Conservation (phyloP, 2,113 vertebrate species). For the Ramphastos sulfuratus region DNA sequence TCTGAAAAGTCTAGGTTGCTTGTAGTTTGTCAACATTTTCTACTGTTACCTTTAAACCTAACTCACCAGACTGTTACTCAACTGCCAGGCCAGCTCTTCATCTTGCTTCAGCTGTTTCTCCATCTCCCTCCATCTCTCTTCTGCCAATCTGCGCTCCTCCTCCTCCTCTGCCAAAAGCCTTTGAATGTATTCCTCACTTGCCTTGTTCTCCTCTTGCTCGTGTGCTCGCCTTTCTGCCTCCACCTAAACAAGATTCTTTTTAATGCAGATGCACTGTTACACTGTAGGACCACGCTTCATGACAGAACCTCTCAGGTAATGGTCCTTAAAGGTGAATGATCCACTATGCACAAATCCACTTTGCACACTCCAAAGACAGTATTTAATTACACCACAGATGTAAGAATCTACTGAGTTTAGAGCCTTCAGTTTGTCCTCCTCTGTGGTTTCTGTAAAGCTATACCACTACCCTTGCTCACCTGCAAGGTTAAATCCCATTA, state of each 20-base stretch:
- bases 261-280: not conserved
- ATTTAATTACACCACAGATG: not conserved
- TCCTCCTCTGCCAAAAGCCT: constrained; percentile 84
- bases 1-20: not conserved
- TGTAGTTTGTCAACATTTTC: not conserved
- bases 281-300: not conserved
- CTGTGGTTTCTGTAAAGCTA: not conserved
- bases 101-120: constrained; percentile 83
- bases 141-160: constrained; percentile 69
- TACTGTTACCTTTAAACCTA: not conserved
- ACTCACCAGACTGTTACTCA: constrained; percentile 85
- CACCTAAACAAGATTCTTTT: constrained; percentile 66
- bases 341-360: not conserved
- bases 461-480: not conserved
- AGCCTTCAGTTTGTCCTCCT: not conserved
- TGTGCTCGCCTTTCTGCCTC: constrained; percentile 81
- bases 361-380: not conserved
- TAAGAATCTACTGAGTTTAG: not conserved
- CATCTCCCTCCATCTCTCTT: constrained; percentile 73
- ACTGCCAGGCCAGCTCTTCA: constrained; percentile 82
- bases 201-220: constrained; percentile 86
- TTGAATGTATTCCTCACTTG: constrained; percentile 89
- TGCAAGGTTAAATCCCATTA: not conserved
- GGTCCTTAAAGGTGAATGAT: fast-evolving
- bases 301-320: not conserved